These are phyloP conservation scores for Eufriesea mexicana DNA, from an alignment of 1,140 invertebrate species.

Conservation along the genomic window DNA sequence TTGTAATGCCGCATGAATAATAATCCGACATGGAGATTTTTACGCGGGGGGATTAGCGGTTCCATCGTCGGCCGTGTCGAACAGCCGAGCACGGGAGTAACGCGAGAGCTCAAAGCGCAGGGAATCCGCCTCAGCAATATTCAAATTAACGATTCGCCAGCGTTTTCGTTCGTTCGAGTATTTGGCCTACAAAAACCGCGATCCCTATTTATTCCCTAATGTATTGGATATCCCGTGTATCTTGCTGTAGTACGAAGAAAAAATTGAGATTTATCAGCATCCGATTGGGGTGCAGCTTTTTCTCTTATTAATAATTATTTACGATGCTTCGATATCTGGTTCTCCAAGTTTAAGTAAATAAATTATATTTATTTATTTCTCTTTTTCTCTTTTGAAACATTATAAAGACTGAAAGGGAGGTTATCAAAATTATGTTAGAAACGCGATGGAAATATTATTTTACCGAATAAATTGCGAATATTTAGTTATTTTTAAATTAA, in stretches of 20 bases:
- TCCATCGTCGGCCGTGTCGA: neutral
- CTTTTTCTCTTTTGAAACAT: too few relatives aligned
- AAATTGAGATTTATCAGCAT: neutral
- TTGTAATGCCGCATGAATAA: neutral
- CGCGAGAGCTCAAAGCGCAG: constrained; percentile 27
- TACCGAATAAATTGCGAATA: too few relatives aligned
- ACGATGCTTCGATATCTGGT: too few relatives aligned
- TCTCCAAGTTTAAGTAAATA: neutral
- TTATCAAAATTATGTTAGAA: too few relatives aligned
- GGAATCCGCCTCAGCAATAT: constrained; percentile 50
- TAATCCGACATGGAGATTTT: neutral
- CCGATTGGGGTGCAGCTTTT: neutral
- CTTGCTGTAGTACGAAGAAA: neutral
- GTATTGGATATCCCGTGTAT: constrained; percentile 30
- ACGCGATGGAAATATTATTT: too few relatives aligned
- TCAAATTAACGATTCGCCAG: constrained; percentile 53
- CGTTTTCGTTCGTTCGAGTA: constrained; percentile 47
- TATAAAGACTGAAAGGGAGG: too few relatives aligned
- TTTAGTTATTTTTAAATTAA: too few relatives aligned
- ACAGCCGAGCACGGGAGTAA: neutral
- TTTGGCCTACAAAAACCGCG: constrained; percentile 18
- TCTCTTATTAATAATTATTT: neutral
- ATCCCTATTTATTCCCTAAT: constrained; percentile 46
- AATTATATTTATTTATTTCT: neutral
- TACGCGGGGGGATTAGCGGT: neutral